Percentiles rank a stretch among this genome's conserved stretches.
These are phyloP conservation scores for Camelus dromedarius DNA, from an alignment of 2,113 vertebrate species.

Conservation along the genomic window DNA sequence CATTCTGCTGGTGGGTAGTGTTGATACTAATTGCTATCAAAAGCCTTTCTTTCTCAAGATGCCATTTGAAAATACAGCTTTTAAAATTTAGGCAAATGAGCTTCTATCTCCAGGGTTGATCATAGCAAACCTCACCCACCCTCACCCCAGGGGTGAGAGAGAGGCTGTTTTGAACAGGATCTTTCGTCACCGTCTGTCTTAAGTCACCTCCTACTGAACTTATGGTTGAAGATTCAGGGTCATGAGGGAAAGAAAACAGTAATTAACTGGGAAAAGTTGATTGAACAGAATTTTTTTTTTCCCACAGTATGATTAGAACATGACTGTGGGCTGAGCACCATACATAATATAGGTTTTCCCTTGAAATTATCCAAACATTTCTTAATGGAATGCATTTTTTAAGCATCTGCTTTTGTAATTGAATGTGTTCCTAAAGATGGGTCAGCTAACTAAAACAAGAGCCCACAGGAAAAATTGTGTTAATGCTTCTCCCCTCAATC, in stretches of 20 bases:
- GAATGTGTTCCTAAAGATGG: slow-evolving; percentile 74
- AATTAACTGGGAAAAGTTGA: slow-evolving; percentile 89
- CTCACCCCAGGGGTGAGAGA: slow-evolving; percentile 83
- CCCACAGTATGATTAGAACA: slow-evolving; percentile 81
- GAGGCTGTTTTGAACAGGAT: slow-evolving; percentile 87
- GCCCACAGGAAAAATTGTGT: slow-evolving; percentile 53
- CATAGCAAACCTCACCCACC: not conserved
- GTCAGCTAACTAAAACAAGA: slow-evolving; percentile 72
- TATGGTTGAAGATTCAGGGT: slow-evolving; percentile 87
- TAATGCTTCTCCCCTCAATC: not conserved
- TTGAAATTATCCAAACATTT: slow-evolving; percentile 82
- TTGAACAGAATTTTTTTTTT: slow-evolving; percentile 81
- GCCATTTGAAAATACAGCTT: slow-evolving; percentile 41
- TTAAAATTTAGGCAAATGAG: not conserved
- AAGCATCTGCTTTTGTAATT: slow-evolving; percentile 80
- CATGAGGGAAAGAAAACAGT: slow-evolving; percentile 91
- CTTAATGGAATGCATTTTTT: slow-evolving; percentile 79
- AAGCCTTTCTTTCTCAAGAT: not conserved
- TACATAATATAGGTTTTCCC: slow-evolving; percentile 72
- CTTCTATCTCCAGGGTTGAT: not conserved
- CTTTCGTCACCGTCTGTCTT: slow-evolving; percentile 88
- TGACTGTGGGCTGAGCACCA: slow-evolving; percentile 78
- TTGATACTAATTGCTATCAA: slow-evolving; percentile 33
- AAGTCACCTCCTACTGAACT: slow-evolving; percentile 91
- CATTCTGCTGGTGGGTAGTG: not conserved